phyloP scores from a whole-genome alignment of 2,797 vertebrate species.

The Florisuga fusca region DNA sequence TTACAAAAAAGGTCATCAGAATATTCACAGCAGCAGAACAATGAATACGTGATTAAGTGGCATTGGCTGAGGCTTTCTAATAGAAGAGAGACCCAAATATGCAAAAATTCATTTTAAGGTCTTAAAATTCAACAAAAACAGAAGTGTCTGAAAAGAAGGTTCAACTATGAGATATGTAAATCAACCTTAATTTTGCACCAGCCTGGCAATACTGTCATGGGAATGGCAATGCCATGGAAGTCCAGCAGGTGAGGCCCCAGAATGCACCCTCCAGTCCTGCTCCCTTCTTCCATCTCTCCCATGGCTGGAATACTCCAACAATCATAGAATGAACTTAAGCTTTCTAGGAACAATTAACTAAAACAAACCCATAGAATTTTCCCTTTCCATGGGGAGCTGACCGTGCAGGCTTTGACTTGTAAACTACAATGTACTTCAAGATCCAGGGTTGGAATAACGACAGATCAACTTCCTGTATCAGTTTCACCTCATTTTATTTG shows the following conservation, averaged over 20 bases:
- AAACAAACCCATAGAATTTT: neutral
- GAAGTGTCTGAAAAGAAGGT: neutral
- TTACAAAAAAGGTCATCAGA: neutral
- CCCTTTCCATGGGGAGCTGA: neutral
- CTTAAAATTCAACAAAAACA: neutral
- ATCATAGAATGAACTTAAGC: neutral
- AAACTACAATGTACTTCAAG: neutral
- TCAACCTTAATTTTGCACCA: neutral
- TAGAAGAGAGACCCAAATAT: neutral
- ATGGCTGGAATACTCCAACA: neutral
- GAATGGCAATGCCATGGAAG: no score
- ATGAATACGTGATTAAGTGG: neutral
- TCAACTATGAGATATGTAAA: neutral
- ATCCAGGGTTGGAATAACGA: neutral
- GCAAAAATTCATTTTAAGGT: neutral
- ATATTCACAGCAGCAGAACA: neutral
- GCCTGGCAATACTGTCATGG: neutral
- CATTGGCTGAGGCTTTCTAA: neutral
- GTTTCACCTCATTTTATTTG: neutral
- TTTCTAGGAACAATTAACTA: neutral
- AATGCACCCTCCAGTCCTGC: neutral
- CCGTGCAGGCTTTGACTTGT: neutral
- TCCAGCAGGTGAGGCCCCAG: neutral
- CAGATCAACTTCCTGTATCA: neutral
- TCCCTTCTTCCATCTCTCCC: neutral